Base-by-base conservation (phyloP, 2,797 vertebrate species). In the Rhynchonycteris naso region DNA sequence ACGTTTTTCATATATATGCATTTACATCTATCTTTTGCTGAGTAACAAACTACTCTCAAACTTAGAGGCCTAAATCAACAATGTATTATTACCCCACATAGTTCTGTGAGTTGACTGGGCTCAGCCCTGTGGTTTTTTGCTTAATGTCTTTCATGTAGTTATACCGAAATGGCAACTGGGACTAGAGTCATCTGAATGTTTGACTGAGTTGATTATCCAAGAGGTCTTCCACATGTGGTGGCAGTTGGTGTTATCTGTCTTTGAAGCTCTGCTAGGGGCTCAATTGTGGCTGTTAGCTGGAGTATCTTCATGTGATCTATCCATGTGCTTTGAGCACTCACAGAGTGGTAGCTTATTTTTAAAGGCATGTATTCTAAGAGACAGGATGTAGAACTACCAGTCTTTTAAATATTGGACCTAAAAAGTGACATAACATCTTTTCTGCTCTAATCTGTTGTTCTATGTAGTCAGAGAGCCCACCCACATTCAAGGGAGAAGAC, bases 141-240 rank as follows among this genome's bases (percentile, higher is more conserved):
- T 54, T 52, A 7, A 5, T 69, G 18, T 82, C 5, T 38, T 66
- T 30, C 18, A 1, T 38, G n/a, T 21, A 47, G 15, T 21, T 65
- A 7, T 2, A 68, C 26, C 50, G 43, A 68, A 16, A 8, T 4
- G 50, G 22, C 19, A 47, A 35, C 56, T 3, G 7, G n/a, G 18
- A 21, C n/a, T 43, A 75, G 18, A 13, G 24, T 24, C 28, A 18
- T 33, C n/a, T n/a, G 30, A 76, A 74, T 24, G 1, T 43, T 79
- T 89, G 21, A 0, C 18, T 47, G 13, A 35, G 21, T 13, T 26
- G 35, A 65, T 1, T 6, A 33, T 83, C 6, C 35, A 69, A 4
- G 6, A 33, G 12, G 15, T 2, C 3, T 30, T 14, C 33, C 43
- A 14, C 7, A 11, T 3, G 0, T 14, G 52, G 16, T 19, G 15